Evolutionary conservation across 2,113 vertebrate species (phyloP).

Genomic region (Varanus salvator): DNA sequence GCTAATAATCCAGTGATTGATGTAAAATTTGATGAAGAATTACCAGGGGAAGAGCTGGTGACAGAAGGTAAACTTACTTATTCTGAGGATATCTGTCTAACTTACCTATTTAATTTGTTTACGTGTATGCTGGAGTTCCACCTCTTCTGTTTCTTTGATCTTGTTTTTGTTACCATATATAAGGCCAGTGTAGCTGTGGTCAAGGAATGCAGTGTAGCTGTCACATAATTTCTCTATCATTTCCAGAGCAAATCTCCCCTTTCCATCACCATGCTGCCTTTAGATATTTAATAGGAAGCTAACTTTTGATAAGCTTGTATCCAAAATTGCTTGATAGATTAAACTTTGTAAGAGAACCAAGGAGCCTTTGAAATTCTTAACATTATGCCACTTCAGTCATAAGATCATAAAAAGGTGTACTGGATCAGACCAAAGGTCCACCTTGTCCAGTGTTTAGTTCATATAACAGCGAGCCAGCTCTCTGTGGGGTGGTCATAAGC

Average conservation of each 20-base stretch:
- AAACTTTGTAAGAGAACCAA: neutral
- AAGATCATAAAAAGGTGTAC: no score
- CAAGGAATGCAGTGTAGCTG: neutral
- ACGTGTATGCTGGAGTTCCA: neutral
- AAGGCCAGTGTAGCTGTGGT: neutral
- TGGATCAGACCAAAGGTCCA: no score
- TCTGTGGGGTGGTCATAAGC: no score
- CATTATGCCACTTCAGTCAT: neutral
- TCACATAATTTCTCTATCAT: neutral
- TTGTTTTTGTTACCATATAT: neutral
- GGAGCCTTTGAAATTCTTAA: neutral
- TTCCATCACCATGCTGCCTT: neutral
- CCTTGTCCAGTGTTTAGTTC: no score
- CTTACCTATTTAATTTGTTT: neutral
- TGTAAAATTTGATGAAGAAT: conserved; percentile 86
- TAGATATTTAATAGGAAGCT: neutral
- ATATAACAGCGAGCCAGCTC: no score
- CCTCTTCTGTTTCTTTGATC: neutral
- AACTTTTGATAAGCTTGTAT: neutral
- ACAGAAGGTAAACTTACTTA: conserved; percentile 81
- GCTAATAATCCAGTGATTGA: conserved; percentile 83
- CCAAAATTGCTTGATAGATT: neutral
- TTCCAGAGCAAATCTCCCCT: neutral
- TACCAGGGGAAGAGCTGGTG: conserved; percentile 86
- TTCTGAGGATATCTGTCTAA: neutral